These are phyloP conservation scores for Xiphorhynchus elegans DNA, from an alignment of 2,113 vertebrate species.

Conservation along the genomic window DNA sequence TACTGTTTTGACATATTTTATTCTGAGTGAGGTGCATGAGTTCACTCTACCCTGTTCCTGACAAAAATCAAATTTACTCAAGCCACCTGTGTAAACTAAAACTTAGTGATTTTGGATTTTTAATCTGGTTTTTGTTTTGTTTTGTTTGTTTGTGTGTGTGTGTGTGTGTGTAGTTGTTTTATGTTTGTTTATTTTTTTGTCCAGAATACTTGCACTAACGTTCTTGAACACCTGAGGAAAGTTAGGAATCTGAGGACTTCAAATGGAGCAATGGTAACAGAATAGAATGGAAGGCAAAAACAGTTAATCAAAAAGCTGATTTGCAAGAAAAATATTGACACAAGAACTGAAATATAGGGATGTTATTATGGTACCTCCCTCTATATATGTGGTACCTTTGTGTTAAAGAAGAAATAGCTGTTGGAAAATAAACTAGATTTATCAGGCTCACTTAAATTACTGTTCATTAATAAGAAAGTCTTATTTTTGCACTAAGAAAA, in stretches of 20 bases:
- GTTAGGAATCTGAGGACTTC: not conserved
- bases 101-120: not conserved
- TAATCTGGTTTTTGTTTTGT: not conserved
- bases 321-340: not conserved
- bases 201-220: not conserved
- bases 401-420: not conserved
- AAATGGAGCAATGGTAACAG: not conserved
- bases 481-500: not conserved
- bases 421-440: not conserved
- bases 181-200: not conserved
- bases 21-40: not conserved
- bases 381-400: not conserved
- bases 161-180: no score
- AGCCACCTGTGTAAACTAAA: not conserved
- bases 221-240: not conserved
- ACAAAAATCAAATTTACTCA: not conserved
- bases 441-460: not conserved
- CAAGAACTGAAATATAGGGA: not conserved
- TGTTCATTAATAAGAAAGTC: not conserved
- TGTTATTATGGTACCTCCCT: not conserved
- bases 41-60: not conserved
- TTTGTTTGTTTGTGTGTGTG: no score
- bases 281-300: not conserved
- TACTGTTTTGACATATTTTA: rapidly evolving
- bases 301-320: not conserved